phyloP scores from a whole-genome alignment of 2,888 invertebrate species.

The Unio delphinus region DNA sequence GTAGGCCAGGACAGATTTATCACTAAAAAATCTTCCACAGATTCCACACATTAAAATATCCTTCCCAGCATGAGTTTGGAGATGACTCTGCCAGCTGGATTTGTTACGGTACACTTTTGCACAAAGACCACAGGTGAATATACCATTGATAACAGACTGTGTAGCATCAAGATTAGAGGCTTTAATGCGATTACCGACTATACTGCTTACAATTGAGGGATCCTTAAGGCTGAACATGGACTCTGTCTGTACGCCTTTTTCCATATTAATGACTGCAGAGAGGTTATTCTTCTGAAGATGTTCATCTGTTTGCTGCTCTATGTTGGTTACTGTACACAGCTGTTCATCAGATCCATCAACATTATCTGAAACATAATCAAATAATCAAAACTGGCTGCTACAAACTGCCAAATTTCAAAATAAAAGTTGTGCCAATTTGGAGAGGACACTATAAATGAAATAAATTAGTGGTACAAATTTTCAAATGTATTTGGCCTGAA shows the following conservation, averaged over 20 bases:
- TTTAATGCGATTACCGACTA: slow-evolving; percentile 16
- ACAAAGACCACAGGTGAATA: slow-evolving; percentile 34
- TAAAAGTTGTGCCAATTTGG: too few species aligned
- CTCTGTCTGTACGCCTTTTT: slow-evolving; percentile 23
- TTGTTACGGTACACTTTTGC: slow-evolving; percentile 35
- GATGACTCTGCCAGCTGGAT: slow-evolving; percentile 34
- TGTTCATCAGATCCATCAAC: too few species aligned
- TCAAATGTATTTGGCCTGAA: too few species aligned
- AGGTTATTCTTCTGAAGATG: too few species aligned
- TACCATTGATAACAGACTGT: slow-evolving; percentile 26
- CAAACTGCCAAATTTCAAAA: too few species aligned
- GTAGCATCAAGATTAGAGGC: too few species aligned
- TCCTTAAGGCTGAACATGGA: slow-evolving; percentile 34
- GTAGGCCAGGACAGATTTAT: slow-evolving; percentile 20
- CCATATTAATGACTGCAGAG: neutral
- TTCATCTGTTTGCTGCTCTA: too few species aligned
- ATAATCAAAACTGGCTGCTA: too few species aligned
- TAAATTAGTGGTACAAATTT: too few species aligned
- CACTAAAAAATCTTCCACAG: slow-evolving; percentile 27
- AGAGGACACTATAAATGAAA: too few species aligned
- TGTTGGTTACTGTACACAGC: too few species aligned
- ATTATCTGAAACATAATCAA: too few species aligned
- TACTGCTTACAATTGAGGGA: slow-evolving; percentile 26
- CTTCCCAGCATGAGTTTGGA: slow-evolving; percentile 26
- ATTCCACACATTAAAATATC: slow-evolving; percentile 40